Percentiles rank a stretch among this genome's conserved stretches.
phyloP scores from a whole-genome alignment of 2,888 invertebrate species.

The Zhuqinia jingwanae region DNA sequence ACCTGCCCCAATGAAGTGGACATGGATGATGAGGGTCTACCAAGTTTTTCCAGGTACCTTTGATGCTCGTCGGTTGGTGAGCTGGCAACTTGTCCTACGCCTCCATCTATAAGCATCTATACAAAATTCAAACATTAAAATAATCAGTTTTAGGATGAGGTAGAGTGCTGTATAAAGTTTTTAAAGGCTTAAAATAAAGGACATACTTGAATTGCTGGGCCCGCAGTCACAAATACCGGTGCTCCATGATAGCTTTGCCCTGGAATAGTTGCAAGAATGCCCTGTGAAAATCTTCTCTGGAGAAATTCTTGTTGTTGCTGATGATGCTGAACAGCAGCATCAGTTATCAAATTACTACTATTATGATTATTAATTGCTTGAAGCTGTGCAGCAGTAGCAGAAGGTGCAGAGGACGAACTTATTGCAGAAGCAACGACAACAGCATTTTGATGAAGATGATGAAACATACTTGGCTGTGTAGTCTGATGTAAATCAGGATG shows the following conservation, averaged over 20 bases:
- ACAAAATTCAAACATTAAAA: neutral
- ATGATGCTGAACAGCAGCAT: slow-evolving; percentile 48
- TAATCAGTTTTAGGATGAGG: no score
- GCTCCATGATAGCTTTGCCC: slow-evolving; percentile 73
- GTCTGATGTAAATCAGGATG: slow-evolving; percentile 45
- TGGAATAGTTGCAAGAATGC: slow-evolving; percentile 68
- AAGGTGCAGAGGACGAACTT: slow-evolving; percentile 46
- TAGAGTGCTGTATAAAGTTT: no score
- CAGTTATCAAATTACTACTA: slow-evolving; percentile 36
- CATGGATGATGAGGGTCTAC: slow-evolving; percentile 57
- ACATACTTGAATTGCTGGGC: slow-evolving; percentile 73
- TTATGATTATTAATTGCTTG: slow-evolving; percentile 31
- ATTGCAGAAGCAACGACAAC: slow-evolving; percentile 48
- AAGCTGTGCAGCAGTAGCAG: slow-evolving; percentile 54
- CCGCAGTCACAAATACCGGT: slow-evolving; percentile 72
- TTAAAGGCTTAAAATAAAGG: neutral
- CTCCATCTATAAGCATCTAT: slow-evolving; percentile 63
- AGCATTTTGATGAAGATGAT: slow-evolving; percentile 51
- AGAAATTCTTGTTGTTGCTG: slow-evolving; percentile 67
- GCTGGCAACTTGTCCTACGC: slow-evolving; percentile 13
- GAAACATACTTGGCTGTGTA: slow-evolving; percentile 67
- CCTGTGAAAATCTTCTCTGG: slow-evolving; percentile 67
- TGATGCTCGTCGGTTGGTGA: slow-evolving; percentile 59
- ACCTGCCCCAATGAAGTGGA: slow-evolving; percentile 68
- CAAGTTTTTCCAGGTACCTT: slow-evolving; percentile 59